Evolutionary conservation across 1,140 invertebrate genomes (phyloP).

Genomic region (Euschistus heros): DNA sequence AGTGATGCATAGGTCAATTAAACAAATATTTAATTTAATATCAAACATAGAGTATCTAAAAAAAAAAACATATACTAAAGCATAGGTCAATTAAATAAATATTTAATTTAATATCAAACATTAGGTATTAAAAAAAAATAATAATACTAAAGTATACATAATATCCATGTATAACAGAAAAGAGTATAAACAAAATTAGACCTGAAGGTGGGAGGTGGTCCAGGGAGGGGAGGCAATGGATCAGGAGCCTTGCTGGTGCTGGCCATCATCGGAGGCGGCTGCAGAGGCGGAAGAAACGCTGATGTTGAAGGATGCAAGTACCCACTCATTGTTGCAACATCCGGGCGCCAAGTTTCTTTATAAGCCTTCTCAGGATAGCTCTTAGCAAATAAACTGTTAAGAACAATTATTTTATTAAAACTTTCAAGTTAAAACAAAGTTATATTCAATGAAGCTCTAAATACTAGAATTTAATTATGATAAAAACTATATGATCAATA

Average conservation of each 20-base stretch:
- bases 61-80: too few species aligned
- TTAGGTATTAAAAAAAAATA: not conserved
- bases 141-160: not conserved
- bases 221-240: conserved; percentile 45
- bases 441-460: not conserved
- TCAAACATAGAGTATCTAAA: too few species aligned
- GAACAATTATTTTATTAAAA: conserved; percentile 26
- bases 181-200: conserved; percentile 43
- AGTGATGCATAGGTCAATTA: too few species aligned
- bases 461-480: not conserved
- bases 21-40: too few species aligned
- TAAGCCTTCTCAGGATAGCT: conserved; percentile 45
- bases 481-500: not conserved
- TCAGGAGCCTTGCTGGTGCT: conserved; percentile 33
- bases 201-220: conserved; percentile 69
- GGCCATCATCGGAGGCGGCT: conserved; percentile 42
- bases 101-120: not conserved
- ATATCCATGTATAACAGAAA: not conserved
- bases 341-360: conserved; percentile 41
- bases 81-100: too few species aligned
- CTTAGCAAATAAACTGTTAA: conserved; percentile 33
- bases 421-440: not conserved
- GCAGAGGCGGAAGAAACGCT: conserved; percentile 55
- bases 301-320: conserved; percentile 42
- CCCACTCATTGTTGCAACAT: conserved; percentile 37